Conservation (phyloP, 64 coral and sea anemone genomes). For the Porites australiensis region DNA sequence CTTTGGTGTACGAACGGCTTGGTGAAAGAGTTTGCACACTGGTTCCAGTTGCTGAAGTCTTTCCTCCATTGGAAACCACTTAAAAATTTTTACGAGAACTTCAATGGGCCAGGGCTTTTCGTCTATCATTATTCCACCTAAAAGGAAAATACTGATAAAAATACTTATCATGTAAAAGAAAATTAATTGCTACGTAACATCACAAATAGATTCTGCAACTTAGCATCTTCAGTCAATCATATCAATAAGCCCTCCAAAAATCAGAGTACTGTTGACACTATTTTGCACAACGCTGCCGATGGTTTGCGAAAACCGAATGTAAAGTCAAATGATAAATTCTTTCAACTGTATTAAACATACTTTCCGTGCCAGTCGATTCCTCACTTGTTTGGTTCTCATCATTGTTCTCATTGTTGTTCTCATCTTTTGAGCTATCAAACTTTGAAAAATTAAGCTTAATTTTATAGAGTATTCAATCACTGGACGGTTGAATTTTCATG, state of each 20-base stretch:
- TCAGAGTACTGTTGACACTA: slow-evolving; percentile 20
- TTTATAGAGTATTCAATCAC: slow-evolving; percentile 7
- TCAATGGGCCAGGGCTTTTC: no score
- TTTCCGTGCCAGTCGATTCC: not conserved
- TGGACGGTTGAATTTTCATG: not conserved
- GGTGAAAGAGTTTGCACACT: no score
- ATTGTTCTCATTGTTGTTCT: not conserved
- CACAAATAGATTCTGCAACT: slow-evolving; percentile 19
- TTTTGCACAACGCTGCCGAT: slow-evolving; percentile 10
- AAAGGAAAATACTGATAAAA: not conserved
- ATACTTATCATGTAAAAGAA: slow-evolving; percentile 22
- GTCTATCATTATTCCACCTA: no score
- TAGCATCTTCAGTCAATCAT: slow-evolving; percentile 29
- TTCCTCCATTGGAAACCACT: no score
- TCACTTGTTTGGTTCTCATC: slow-evolving; percentile 37
- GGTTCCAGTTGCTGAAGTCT: no score
- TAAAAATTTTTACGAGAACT: no score
- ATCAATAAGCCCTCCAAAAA: not conserved
- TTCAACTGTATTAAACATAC: slow-evolving; percentile 34
- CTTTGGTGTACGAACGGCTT: no score
- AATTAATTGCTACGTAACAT: slow-evolving; percentile 3
- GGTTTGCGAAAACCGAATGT: slow-evolving; percentile 18
- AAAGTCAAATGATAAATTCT: slow-evolving; percentile 21
- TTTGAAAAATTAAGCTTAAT: slow-evolving; percentile 32
- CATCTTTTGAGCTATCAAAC: no score